Base-by-base conservation (phyloP, 2,113 vertebrate species). In the Eubucco bourcierii region DNA sequence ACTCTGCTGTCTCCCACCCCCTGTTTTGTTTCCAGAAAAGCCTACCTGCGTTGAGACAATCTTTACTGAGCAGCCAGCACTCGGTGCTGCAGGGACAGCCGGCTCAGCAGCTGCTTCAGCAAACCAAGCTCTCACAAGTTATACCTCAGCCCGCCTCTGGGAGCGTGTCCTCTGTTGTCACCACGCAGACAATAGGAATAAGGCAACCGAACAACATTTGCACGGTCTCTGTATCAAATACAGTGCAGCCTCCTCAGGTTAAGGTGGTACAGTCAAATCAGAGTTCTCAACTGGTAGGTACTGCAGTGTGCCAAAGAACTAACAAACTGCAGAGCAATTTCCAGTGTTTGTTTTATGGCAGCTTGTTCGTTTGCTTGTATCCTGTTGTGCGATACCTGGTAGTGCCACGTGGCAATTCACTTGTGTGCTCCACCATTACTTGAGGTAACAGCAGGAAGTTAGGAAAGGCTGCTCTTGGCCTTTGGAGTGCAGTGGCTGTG, bases 21-120 rank as follows among this genome's bases (percentile, higher is more conserved):
- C 75, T 88, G 29, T 91, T 87, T 47, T 94, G 37, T 96, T 94
- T 97, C 95, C 95, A 99, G 98, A 98, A 99, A 96, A 98, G 98
- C 97, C 98, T 98, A 59, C 98, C 98, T 73, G 98, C 98, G 84
- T 94, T 99, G 95, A 97, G 98, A 96, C 97, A 98, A 96, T 98
- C 98, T 92, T 95, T 98, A 93, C 93, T 98, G 95, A 98, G 96
- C 50, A 98, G 97, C 97, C 98, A 99, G 14, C 95, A 96, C 80
- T 97, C 97, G 84, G 94, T 98, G 95, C 97, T 85, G 82, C 96
- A 97, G 93, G 96, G 93, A 67, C 95, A 96, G 64, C 94, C 90
- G 17, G 92, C 93, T 93, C 96, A 95, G 90, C 98, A 98, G 88
- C 95, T 97, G 23, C 97, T 94, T 28, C 98, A 98, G 63, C 98